Conservation (phyloP, 2,797 vertebrate species). For the Poeciliopsis infans region DNA sequence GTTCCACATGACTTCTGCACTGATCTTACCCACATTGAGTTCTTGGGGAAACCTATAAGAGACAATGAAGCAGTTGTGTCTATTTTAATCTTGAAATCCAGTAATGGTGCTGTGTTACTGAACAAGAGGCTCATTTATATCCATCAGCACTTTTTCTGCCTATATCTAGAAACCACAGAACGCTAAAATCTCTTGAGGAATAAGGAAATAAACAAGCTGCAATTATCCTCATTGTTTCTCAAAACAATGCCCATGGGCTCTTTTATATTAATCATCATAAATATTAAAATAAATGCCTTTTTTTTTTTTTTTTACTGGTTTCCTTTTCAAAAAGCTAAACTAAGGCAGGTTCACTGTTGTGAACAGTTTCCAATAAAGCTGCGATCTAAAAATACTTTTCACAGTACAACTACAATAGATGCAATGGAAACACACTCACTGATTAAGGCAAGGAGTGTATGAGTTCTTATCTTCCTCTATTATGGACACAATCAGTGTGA, state of each 20-base stretch:
- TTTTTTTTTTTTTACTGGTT: neutral
- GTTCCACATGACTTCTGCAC: slow-evolving; percentile 98
- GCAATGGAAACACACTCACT: slow-evolving; percentile 59
- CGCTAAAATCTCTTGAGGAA: slow-evolving; percentile 16
- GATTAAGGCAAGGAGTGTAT: slow-evolving; percentile 96
- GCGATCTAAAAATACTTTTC: neutral
- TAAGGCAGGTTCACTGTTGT: neutral
- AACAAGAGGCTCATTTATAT: slow-evolving; percentile 39
- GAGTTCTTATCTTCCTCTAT: slow-evolving; percentile 99
- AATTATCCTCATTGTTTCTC: slow-evolving; percentile 18
- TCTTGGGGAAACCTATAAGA: slow-evolving; percentile 85
- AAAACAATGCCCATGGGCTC: slow-evolving; percentile 7
- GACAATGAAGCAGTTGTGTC: slow-evolving; percentile 30
- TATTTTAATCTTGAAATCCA: slow-evolving; percentile 24
- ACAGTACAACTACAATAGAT: neutral
- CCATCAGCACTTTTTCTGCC: slow-evolving; percentile 22
- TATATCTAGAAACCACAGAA: slow-evolving; percentile 21
- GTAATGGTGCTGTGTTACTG: slow-evolving; percentile 36
- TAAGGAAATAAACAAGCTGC: slow-evolving; percentile 10
- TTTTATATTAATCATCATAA: slow-evolving; percentile 10
- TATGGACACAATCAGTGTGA: slow-evolving; percentile 97
- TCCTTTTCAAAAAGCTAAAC: slow-evolving; percentile 4
- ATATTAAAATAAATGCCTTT: neutral
- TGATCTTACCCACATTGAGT: slow-evolving; percentile 96
- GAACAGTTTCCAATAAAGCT: neutral